phyloP scores from a whole-genome alignment of 2,797 vertebrate species.

The Gouania willdenowi region DNA sequence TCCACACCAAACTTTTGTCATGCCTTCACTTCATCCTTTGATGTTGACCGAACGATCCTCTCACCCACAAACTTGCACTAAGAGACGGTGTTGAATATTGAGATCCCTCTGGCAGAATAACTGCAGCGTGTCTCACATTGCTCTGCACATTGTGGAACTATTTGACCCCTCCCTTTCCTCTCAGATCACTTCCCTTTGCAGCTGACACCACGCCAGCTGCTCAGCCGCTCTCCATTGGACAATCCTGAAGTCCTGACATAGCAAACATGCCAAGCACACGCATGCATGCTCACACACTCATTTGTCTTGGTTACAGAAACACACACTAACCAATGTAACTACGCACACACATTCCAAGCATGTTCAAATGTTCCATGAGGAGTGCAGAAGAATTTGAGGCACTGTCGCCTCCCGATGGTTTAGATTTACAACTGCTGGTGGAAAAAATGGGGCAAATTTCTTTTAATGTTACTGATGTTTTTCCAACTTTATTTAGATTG shows the following conservation, averaged over 20 bases:
- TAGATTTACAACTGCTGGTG: not conserved
- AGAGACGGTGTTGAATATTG: constrained; percentile 14
- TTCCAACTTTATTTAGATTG: too few relatives aligned
- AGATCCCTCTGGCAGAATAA: constrained; percentile 21
- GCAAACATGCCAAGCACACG: constrained; percentile 33
- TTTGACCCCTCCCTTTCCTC: constrained; percentile 45
- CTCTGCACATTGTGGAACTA: constrained; percentile 32
- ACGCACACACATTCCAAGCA: constrained; percentile 26
- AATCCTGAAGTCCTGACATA: constrained; percentile 37
- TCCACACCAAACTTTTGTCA: too few relatives aligned
- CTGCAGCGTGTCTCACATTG: constrained; percentile 48
- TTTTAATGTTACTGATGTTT: too few relatives aligned
- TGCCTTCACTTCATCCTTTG: too few relatives aligned
- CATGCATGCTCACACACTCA: constrained; percentile 14
- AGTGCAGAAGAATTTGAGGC: constrained; percentile 1
- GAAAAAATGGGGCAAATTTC: not conserved
- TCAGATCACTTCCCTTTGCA: constrained; percentile 57
- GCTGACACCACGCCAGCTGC: constrained; percentile 66
- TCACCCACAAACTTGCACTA: not conserved
- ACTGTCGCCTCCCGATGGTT: constrained; percentile 38
- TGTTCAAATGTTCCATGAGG: constrained; percentile 26
- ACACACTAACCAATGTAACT: not conserved
- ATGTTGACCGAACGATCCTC: too few relatives aligned
- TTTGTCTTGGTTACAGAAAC: too few relatives aligned
- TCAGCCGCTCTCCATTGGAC: constrained; percentile 42